These are phyloP conservation scores for Aix galericulata DNA, from an alignment of 2,113 vertebrate genomes.

Conservation along the genomic window DNA sequence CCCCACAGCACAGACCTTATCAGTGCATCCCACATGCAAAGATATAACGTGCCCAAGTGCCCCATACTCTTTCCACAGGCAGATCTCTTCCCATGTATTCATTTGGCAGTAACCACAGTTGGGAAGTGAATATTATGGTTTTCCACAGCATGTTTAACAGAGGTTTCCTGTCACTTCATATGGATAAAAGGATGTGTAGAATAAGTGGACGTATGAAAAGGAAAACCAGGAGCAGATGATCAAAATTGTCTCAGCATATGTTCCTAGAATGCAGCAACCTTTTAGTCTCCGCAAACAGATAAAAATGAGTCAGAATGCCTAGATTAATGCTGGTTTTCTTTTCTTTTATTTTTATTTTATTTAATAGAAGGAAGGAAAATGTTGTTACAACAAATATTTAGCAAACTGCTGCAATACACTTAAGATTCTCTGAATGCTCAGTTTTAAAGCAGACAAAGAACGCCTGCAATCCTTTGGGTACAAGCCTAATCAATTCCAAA, in stretches of 20 bases:
- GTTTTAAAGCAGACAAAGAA: constrained; percentile 28
- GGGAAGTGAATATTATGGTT: neutral
- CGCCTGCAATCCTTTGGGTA: neutral
- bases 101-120: neutral
- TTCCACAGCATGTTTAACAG: neutral
- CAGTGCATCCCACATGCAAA: neutral
- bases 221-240: neutral
- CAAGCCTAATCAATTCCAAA: constrained; percentile 23
- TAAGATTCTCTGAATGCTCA: constrained; percentile 3
- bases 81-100: neutral
- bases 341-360: neutral
- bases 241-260: constrained; percentile 5
- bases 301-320: constrained; percentile 15
- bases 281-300: constrained; percentile 5
- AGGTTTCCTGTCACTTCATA: neutral
- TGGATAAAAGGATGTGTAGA: neutral
- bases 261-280: constrained; percentile 7
- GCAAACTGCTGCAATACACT: neutral
- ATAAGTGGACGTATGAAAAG: neutral
- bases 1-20: neutral
- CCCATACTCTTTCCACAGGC: neutral
- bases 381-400: constrained; percentile 31
- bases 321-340: neutral
- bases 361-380: neutral
- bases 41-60: neutral